These are phyloP conservation scores for Spondyliosoma cantharus DNA, from an alignment of 2,797 vertebrate species.

Conservation along the genomic window DNA sequence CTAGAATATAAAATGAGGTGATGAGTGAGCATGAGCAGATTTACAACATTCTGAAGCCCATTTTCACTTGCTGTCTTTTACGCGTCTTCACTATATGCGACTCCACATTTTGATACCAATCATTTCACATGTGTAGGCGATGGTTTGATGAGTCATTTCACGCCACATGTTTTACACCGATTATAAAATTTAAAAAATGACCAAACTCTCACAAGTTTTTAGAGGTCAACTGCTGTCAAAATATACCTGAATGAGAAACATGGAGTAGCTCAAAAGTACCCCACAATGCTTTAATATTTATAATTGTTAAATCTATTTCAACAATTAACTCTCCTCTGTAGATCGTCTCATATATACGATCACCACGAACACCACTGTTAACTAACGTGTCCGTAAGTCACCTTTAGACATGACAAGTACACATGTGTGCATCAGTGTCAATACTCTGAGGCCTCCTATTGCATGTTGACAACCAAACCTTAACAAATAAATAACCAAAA, in stretches of 20 bases:
- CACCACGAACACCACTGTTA: accelerated
- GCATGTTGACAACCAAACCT: slow-evolving; percentile 33
- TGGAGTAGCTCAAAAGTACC: background rate
- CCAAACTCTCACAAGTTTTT: background rate
- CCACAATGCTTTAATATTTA: background rate
- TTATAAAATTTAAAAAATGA: background rate
- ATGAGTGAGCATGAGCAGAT: background rate
- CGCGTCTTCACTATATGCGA: background rate
- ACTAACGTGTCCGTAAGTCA: background rate
- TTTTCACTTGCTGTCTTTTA: background rate
- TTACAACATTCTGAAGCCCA: background rate
- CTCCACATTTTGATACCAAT: background rate
- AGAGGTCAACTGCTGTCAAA: background rate
- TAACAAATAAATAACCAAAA: background rate
- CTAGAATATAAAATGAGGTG: background rate
- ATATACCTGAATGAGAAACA: background rate
- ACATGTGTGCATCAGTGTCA: slow-evolving; percentile 2
- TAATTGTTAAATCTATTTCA: background rate
- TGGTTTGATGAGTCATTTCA: background rate
- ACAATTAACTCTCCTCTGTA: background rate
- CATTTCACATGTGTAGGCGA: background rate
- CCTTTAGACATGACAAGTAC: background rate
- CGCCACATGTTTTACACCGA: too few species aligned
- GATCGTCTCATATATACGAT: background rate
- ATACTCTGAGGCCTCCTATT: slow-evolving; percentile 53